phyloP scores from a whole-genome alignment of 2,797 vertebrate genomes.

The Syngnathus rostellatus region DNA sequence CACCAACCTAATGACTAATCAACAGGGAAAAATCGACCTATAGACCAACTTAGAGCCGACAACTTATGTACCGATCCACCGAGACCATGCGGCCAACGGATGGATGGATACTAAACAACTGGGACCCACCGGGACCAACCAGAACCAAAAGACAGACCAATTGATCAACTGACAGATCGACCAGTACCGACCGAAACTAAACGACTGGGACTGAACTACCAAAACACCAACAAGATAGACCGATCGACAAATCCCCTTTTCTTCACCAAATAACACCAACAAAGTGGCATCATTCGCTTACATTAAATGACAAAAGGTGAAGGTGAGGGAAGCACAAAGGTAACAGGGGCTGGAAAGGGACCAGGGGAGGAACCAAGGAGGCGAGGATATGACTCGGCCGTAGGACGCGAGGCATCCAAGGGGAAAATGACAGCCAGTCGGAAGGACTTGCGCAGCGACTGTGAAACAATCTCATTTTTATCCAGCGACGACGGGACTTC shows the following conservation, averaged over 20 bases:
- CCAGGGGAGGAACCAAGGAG: constrained; percentile 20
- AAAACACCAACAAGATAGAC: no score
- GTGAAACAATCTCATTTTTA: constrained; percentile 99
- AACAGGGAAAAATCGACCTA: background rate
- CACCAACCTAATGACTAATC: no score
- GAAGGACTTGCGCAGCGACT: constrained; percentile 98
- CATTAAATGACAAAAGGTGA: constrained; percentile 39
- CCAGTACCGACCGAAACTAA: no score
- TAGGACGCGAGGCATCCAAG: constrained; percentile 88
- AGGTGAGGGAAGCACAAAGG: constrained; percentile 22
- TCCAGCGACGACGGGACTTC: constrained; percentile 93
- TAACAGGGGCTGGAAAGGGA: background rate
- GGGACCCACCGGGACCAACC: background rate
- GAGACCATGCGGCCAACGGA: background rate
- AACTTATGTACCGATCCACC: background rate
- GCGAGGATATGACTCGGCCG: constrained; percentile 41
- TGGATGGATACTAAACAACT: background rate
- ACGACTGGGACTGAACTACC: no score
- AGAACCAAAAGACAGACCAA: background rate
- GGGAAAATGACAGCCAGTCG: constrained; percentile 85
- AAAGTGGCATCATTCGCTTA: constrained; percentile 74
- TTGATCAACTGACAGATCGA: no score
- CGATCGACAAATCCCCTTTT: constrained; percentile 2
- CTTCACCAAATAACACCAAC: constrained; percentile 79
- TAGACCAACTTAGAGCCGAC: background rate